These are phyloP conservation scores for Eupleurogrammus muticus DNA, from an alignment of 2,797 vertebrate species.

Conservation along the genomic window DNA sequence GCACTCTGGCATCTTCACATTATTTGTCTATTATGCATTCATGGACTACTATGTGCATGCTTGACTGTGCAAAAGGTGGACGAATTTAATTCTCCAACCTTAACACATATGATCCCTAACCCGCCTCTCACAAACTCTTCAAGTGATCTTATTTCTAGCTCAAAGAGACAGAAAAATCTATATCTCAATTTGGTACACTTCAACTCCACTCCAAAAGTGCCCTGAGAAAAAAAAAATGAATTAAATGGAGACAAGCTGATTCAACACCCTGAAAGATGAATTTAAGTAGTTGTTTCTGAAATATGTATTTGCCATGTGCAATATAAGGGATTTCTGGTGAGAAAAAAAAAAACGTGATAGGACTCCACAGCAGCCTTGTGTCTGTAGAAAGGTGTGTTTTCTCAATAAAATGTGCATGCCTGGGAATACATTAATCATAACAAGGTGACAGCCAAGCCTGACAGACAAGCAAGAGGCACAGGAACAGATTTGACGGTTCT, in stretches of 20 bases:
- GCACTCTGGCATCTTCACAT: slow-evolving; percentile 17
- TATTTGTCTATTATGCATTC: slow-evolving; percentile 34
- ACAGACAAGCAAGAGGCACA: slow-evolving; percentile 69
- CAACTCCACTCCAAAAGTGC: slow-evolving; percentile 78
- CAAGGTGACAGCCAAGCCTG: slow-evolving; percentile 72
- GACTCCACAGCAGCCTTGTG: slow-evolving; percentile 68
- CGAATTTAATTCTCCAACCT: slow-evolving; percentile 73
- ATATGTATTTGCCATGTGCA: slow-evolving; percentile 80
- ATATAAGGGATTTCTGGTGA: slow-evolving; percentile 41
- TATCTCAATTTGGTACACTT: slow-evolving; percentile 85
- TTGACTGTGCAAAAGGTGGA: slow-evolving; percentile 52
- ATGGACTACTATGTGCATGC: slow-evolving; percentile 21
- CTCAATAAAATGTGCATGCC: slow-evolving; percentile 67
- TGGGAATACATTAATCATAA: slow-evolving; percentile 82
- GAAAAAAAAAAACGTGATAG: slow-evolving; percentile 58
- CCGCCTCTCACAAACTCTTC: slow-evolving; percentile 74
- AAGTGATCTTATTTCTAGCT: slow-evolving; percentile 78
- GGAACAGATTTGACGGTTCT: slow-evolving; percentile 67
- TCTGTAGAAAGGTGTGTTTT: slow-evolving; percentile 68
- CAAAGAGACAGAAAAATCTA: slow-evolving; percentile 84
- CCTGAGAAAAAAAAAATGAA: slow-evolving; percentile 80
- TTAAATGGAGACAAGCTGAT: slow-evolving; percentile 82
- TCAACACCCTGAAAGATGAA: slow-evolving; percentile 80
- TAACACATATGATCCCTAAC: slow-evolving; percentile 72
- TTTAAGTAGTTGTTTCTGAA: slow-evolving; percentile 83